Base-by-base conservation (phyloP, 2,113 vertebrate genomes). In the Gymnogyps californianus region DNA sequence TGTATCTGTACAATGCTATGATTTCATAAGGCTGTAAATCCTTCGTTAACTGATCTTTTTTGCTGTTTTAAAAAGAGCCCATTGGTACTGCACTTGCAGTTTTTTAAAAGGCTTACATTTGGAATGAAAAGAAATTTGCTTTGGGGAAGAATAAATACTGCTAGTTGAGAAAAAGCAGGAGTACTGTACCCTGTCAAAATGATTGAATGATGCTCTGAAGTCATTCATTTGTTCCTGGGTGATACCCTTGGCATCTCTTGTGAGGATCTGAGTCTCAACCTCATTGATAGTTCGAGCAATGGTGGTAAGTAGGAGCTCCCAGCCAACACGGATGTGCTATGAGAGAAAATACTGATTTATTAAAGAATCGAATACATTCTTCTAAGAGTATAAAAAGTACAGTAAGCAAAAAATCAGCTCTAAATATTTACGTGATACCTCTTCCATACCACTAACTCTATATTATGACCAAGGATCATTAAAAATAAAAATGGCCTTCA, bases 141-240 rank as follows among this genome's bases (percentile, higher is more conserved):
- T 92, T 89, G 5, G 26, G 25, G 42, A 87, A 83, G 40, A 74
- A 79, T 74, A 65, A 66, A 54, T 79, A 58, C 18, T 75, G 66
- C 46, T 94, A 83, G n/a, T 4, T 92, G n/a, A 88, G 66, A 85
- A 94, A 89, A 91, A 84, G 67, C 55, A 74, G 42, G 93, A 96
- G 80, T 93, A 94, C 81, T 52, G 82, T 99, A 99, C 99, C 99
- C 99, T 98, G 98, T 99, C 99, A 61, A 99, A 99, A 96, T 99
- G 99, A 97, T 99, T 99, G 98, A 99, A 99, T 79, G 99, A 99
- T 62, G 99, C 99, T 97, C 99, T 98, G 98, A 99, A 99, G 94
- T 99, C 99, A 54, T 99, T 99, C 99, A 99, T 99, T 97, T 99
- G 99, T 96, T 99, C 98, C 97, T 99, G 99, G 91, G 99, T 99